Evolutionary conservation across 1,140 invertebrate species (phyloP).

Genomic region (Lordiphosa mommai): DNA sequence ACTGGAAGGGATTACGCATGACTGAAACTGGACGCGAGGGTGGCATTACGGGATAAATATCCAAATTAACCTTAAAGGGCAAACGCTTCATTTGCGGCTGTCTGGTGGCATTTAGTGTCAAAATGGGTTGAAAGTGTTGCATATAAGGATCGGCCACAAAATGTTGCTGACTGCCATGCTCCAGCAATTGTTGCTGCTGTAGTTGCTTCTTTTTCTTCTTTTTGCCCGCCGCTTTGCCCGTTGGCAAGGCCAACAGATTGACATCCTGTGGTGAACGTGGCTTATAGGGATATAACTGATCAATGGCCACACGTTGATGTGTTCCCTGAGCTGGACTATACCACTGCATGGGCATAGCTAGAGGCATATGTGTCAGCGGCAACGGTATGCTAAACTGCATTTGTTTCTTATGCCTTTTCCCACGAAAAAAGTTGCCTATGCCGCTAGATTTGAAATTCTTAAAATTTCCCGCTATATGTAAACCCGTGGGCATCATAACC

Average conservation of each 20-base stretch:
- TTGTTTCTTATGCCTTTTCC: constrained; percentile 70
- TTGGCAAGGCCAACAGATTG: constrained; percentile 52
- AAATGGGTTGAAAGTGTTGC: constrained; percentile 37
- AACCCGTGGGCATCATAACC: constrained; percentile 74
- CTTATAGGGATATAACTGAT: constrained; percentile 71
- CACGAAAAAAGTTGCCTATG: constrained; percentile 66
- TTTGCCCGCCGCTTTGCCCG: constrained; percentile 34
- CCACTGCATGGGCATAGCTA: constrained; percentile 33
- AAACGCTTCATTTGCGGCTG: constrained; percentile 57
- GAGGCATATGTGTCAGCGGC: constrained; percentile 35
- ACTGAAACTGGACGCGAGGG: constrained; percentile 55
- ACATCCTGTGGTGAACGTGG: constrained; percentile 67
- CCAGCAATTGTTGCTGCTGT: constrained; percentile 38
- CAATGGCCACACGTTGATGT: constrained; percentile 67
- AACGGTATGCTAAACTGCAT: constrained; percentile 64
- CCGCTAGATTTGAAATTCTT: constrained; percentile 74
- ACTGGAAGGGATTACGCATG: constrained; percentile 61
- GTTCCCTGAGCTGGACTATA: constrained; percentile 20
- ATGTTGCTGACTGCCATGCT: constrained; percentile 51
- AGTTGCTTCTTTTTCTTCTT: constrained; percentile 61
- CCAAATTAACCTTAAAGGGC: constrained; percentile 68
- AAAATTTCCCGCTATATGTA: constrained; percentile 67
- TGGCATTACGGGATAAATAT: constrained; percentile 68
- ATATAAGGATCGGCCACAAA: constrained; percentile 49
- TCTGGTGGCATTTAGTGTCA: constrained; percentile 55